These are phyloP conservation scores for Ctenoplectra terminalis DNA, from an alignment of 1,140 invertebrate genomes.

Conservation along the genomic window DNA sequence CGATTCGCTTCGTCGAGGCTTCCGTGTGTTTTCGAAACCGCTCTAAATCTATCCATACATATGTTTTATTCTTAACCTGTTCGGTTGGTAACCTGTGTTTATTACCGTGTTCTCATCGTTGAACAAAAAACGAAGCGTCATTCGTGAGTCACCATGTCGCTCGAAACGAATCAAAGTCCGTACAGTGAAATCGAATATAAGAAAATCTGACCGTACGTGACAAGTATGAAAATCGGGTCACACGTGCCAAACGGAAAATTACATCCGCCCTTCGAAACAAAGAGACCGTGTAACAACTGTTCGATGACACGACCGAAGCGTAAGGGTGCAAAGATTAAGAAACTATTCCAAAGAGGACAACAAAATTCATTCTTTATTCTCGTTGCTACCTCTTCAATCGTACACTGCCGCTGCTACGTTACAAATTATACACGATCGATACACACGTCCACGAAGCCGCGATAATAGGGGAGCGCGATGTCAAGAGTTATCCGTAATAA, in stretches of 20 bases:
- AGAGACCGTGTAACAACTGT: no score
- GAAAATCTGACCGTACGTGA: no score
- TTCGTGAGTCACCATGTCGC: neutral
- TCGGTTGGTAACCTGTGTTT: neutral
- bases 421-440: conserved; percentile 1
- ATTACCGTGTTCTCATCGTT: conserved; percentile 20
- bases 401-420: neutral
- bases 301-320: no score
- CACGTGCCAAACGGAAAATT: no score
- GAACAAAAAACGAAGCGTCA: neutral
- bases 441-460: neutral
- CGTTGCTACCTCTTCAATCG: neutral
- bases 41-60: neutral
- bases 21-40: neutral
- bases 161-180: neutral
- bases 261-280: no score
- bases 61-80: no score
- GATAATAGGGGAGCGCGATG: conserved; percentile 39
- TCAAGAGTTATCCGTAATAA: conserved; percentile 28
- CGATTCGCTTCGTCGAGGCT: no score
- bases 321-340: no score
- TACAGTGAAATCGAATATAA: neutral
- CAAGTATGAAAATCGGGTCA: no score
- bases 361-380: conserved; percentile 1
- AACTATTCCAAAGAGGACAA: neutral